phyloP scores from a whole-genome alignment of 2,797 vertebrate species.

The Pangasius krempfi region DNA sequence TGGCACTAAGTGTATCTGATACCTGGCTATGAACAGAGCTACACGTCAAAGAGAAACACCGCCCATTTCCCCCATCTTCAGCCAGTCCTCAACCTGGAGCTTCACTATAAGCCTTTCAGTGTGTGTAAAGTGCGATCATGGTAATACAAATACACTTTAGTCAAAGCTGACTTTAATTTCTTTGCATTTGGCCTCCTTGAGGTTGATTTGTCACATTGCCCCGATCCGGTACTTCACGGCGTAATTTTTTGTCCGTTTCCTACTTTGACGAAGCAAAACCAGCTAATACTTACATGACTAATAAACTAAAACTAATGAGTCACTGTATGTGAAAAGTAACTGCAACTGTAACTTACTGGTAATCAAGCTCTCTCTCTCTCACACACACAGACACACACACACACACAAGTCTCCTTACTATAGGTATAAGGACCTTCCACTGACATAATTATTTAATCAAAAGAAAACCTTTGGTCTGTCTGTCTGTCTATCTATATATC shows the following conservation, averaged over 20 bases:
- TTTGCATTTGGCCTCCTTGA: neutral
- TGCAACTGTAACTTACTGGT: slow-evolving; percentile 11
- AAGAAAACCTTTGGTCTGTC: neutral
- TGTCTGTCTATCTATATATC: neutral
- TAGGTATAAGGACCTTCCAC: neutral
- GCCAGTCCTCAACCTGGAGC: neutral
- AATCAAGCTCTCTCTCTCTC: neutral
- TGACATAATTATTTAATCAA: neutral
- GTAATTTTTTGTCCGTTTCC: slow-evolving; percentile 34
- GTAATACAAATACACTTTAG: neutral
- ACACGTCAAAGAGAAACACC: slow-evolving; percentile 13
- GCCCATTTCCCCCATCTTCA: slow-evolving; percentile 9
- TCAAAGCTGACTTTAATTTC: neutral
- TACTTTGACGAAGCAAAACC: slow-evolving; percentile 43
- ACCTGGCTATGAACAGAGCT: slow-evolving; percentile 1
- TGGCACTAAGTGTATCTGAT: slow-evolving; percentile 1
- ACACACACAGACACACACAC: neutral
- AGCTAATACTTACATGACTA: too few species aligned
- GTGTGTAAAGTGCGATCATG: too few species aligned
- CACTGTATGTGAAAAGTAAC: neutral
- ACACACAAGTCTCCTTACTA: neutral
- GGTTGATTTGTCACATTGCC: neutral
- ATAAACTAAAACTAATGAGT: slow-evolving; percentile 36
- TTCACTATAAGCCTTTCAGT: neutral
- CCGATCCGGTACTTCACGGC: slow-evolving; percentile 31